Evolutionary conservation across 2,113 vertebrate genomes (phyloP), one percentile per base, ranked within the genome.

Genomic region (Triplophysa tibetana): DNA sequence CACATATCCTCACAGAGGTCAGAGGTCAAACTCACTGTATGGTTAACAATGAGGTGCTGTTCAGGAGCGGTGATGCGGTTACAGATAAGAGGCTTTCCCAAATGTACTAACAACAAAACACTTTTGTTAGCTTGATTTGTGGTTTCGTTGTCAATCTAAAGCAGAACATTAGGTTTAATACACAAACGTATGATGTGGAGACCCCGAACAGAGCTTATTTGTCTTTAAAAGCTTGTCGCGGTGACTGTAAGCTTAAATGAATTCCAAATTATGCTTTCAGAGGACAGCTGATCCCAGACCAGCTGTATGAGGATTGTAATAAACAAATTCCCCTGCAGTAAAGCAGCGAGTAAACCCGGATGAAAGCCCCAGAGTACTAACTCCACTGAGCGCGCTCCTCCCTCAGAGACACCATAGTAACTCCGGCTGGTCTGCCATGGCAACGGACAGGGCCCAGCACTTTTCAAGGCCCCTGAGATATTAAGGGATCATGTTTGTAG

Each of bases 351-450:
- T 45, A 56, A 54, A 54, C 29, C 68, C 61, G 56, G 48, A 75
- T 63, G 52, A 63, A 2, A n/a, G 54, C 54, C 63, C 58, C 63
- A 63, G 19, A 52, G 45, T 72, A 38, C 70, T 21, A 7, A 54
- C 64, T 81, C 58, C 26, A 73, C 48, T 33, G 67, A 65, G 38
- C 70, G 16, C 8, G 54, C 48, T 63, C 81, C 81, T n/a, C 67
- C 73, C 68, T 29, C 38, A 26, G 63, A 68, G 65, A 75, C 56
- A 43, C 43, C 50, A 61, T 72, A 24, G 70, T 68, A 62, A 65
- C 81, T 16, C 56, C 21, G n/a, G 29, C 88, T 72, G 84, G 87
- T 83, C 56, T 14, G 38, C 88, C 70, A 87, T 88, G 83, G 85
- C 83, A 88, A 89, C 86, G 0, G 68, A 76, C 81, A 85, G 16